phyloP scores from a whole-genome alignment of 2,888 invertebrate species.

The Agapostemon virescens region DNA sequence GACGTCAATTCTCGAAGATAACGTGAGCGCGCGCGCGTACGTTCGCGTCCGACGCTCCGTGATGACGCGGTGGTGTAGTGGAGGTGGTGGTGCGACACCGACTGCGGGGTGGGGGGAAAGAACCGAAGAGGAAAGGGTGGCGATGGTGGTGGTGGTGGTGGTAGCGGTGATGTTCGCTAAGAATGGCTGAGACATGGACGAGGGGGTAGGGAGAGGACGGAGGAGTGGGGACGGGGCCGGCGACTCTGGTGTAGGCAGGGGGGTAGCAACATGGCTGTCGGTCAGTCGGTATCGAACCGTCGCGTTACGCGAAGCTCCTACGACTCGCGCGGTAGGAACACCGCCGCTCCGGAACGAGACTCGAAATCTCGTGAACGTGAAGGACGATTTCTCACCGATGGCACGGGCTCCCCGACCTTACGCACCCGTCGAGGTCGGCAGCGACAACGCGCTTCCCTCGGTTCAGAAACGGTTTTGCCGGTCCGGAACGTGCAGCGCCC shows the following conservation, averaged over 20 bases:
- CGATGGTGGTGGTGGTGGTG: conserved; percentile 24
- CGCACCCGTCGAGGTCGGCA: conserved; percentile 58
- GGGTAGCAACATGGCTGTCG: conserved; percentile 76
- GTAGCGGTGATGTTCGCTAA: conserved; percentile 52
- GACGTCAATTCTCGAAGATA: conserved; percentile 78
- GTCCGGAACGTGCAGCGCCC: conserved; percentile 42
- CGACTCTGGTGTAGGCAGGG: conserved; percentile 67
- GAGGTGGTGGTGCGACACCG: neutral
- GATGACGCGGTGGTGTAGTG: neutral
- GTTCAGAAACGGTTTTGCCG: conserved; percentile 49
- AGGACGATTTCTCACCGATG: conserved; percentile 55
- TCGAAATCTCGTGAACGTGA: conserved; percentile 49
- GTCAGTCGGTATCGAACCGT: conserved; percentile 78
- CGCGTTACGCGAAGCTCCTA: conserved; percentile 63
- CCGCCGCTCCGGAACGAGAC: conserved; percentile 42
- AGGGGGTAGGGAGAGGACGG: conserved; percentile 31
- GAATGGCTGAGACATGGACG: conserved; percentile 55
- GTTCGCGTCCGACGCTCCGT: conserved; percentile 43
- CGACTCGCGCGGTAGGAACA: conserved; percentile 45
- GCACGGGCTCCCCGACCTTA: conserved; percentile 55
- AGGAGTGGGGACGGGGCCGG: conserved; percentile 52
- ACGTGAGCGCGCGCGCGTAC: conserved; percentile 62
- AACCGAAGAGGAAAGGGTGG: conserved; percentile 16
- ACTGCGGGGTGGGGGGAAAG: neutral
- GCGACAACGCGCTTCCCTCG: conserved; percentile 29